Conservation (phyloP, 2,797 vertebrate genomes). For the Calcarius lapponicus region DNA sequence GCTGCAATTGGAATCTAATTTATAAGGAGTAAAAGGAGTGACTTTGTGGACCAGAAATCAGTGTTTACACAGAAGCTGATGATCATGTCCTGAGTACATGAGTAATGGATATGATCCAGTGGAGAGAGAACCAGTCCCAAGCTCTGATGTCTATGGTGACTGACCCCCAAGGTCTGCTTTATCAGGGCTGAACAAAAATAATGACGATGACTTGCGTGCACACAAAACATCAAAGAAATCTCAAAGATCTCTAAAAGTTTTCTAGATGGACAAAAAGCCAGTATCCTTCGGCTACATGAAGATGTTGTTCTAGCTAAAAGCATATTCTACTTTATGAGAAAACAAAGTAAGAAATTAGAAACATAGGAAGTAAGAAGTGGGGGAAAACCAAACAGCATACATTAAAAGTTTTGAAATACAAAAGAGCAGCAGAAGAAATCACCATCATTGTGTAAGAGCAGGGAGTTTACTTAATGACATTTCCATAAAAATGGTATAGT, state of each 20-base stretch:
- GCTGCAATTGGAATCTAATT: neutral
- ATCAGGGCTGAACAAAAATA: neutral
- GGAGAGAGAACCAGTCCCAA: neutral
- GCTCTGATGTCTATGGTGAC: neutral
- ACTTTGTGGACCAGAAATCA: neutral
- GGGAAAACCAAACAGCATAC: neutral
- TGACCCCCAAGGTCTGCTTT: neutral
- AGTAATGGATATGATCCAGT: neutral
- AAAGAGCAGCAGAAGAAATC: neutral
- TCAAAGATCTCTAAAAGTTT: neutral
- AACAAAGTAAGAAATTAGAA: neutral
- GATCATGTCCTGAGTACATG: neutral
- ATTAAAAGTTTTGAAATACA: neutral
- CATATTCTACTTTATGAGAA: neutral
- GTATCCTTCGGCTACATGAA: neutral
- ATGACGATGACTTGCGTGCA: neutral
- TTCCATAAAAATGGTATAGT: neutral
- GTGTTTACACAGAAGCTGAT: neutral
- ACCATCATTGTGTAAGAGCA: neutral
- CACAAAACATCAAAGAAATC: neutral
- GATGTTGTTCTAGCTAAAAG: neutral
- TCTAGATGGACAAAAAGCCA: neutral
- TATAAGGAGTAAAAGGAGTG: neutral
- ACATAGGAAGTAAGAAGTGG: neutral
- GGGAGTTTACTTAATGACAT: neutral